A percentile compares a stretch with the other conserved stretches of the same genome.
phyloP scores from a whole-genome alignment of 2,797 vertebrate genomes.

The Hippocampus kuda region DNA sequence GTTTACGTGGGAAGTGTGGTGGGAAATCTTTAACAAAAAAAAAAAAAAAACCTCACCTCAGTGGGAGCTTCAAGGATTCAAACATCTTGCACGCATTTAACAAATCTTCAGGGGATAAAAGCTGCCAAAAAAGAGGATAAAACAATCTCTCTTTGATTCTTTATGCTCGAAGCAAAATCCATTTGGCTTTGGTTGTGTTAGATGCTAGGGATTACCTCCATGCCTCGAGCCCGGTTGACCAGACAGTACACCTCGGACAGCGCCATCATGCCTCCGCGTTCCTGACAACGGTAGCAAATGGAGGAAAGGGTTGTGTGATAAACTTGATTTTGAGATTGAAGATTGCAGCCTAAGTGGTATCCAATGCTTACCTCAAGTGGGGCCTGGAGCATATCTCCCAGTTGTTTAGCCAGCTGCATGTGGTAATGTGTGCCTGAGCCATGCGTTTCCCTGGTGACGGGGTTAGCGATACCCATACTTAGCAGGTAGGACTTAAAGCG shows the following conservation, averaged over 20 bases:
- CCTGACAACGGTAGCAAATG: conserved; percentile 57
- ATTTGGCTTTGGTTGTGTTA: neutral
- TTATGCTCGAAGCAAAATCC: neutral
- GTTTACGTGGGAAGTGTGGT: no score
- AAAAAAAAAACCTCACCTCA: conserved; percentile 68
- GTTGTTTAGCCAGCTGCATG: conserved; percentile 89
- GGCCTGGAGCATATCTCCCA: conserved; percentile 83
- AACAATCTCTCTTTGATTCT: neutral
- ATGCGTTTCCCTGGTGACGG: conserved; percentile 89
- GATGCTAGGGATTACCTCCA: conserved; percentile 75
- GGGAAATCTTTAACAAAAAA: neutral
- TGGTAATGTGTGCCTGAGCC: conserved; percentile 96
- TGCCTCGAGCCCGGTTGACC: conserved; percentile 89
- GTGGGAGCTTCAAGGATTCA: conserved; percentile 82
- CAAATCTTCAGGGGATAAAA: conserved; percentile 95
- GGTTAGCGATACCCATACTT: conserved; percentile 97
- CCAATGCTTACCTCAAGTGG: conserved; percentile 77
- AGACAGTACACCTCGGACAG: conserved; percentile 96
- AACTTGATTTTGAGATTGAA: neutral
- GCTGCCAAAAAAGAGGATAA: conserved; percentile 47
- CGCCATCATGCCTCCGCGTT: conserved; percentile 95
- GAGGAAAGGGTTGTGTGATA: neutral
- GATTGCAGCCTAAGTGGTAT: neutral
- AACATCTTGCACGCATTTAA: conserved; percentile 94
- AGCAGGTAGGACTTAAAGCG: conserved; percentile 95